Base-by-base conservation (phyloP, 2,888 invertebrate genomes). In the Barypeithes pellucidus region DNA sequence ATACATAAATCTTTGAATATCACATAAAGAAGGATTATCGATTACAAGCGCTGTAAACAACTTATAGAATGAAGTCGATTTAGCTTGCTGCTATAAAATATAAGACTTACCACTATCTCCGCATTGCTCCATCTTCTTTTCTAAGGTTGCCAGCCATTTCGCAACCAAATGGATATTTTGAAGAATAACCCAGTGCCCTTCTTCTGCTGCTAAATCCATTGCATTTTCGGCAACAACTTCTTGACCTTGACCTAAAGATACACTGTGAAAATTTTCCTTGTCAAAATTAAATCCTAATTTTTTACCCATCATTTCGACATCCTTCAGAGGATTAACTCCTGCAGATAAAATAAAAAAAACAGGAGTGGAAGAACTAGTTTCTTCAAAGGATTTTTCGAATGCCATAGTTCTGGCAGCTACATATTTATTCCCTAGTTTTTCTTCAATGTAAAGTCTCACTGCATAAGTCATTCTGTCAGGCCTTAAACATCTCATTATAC, bases 391-490 rank as follows among this genome's bases (percentile, higher is more conserved):
- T 82, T 93, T 94, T 1, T 93, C 90, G 82, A 98, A 93, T 47
- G 94, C 90, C n/a, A 95, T 90, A 3, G 91, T 89, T 76, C 95
- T 89, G 0, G 93, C 91, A 82, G 95, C 94, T 22, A 93, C 91
- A 84, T 92, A 98, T 83, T 94, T 95, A 0, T 89, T 86, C 0
- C 97, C 96, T 50, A 98, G 87, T 83, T 94, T 94, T 84, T 97
- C 97, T 84, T 96, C 95, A 71, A 98, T 94, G 82, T 96, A 98
- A 36, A 90, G 90, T 68, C 93, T 92, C 59, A 96, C 91, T 12
- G 97, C 97, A 81, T 98, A 97, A 0, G 96, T 95, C 96, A 98
- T 97, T 78, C 98, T 90, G 86, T 98, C 98, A 0, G 97, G 94
- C 54, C 98, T 88, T 63, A 98, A 87, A 18, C 96, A 95, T 71